Percentiles rank a stretch among this genome's conserved stretches.
Conservation (phyloP, 1,140 invertebrate species). For the Cydia amplana region DNA sequence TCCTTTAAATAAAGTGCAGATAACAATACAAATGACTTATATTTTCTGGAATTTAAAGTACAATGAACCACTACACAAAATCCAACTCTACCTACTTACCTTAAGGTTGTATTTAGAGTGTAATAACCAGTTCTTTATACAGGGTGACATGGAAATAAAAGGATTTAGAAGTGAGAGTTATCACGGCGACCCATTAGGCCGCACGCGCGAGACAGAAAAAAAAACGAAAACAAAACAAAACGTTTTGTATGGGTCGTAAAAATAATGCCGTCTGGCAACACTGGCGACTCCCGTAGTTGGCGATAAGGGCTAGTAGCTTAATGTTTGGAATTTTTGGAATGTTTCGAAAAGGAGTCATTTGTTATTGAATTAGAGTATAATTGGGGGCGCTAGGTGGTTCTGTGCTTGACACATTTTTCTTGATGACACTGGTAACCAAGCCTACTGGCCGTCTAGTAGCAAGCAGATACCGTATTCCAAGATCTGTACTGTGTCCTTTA, state of each 20-base stretch:
- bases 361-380: slow-evolving; percentile 20
- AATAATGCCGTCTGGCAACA: slow-evolving; percentile 51
- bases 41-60: slow-evolving; percentile 70
- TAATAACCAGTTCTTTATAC: slow-evolving; percentile 40
- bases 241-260: slow-evolving; percentile 56
- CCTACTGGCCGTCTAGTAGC: no score
- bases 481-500: no score
- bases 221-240: slow-evolving; percentile 39
- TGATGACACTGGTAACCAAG: no score
- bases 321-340: slow-evolving; percentile 11
- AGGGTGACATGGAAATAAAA: slow-evolving; percentile 71
- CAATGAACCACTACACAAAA: slow-evolving; percentile 36
- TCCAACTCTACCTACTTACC: slow-evolving; percentile 8
- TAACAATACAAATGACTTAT: slow-evolving; percentile 77
- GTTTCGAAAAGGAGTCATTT: slow-evolving; percentile 34
- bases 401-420: neutral
- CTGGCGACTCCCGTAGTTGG: slow-evolving; percentile 59
- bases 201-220: slow-evolving; percentile 68
- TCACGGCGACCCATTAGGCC: slow-evolving; percentile 73
- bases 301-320: slow-evolving; percentile 41
- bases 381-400: neutral
- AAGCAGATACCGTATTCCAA: no score
- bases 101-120: slow-evolving; percentile 45
- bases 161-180: slow-evolving; percentile 77
- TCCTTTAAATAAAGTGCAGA: slow-evolving; percentile 76